Base-by-base conservation (phyloP, 2,888 invertebrate species). In the Merodon equestris region DNA sequence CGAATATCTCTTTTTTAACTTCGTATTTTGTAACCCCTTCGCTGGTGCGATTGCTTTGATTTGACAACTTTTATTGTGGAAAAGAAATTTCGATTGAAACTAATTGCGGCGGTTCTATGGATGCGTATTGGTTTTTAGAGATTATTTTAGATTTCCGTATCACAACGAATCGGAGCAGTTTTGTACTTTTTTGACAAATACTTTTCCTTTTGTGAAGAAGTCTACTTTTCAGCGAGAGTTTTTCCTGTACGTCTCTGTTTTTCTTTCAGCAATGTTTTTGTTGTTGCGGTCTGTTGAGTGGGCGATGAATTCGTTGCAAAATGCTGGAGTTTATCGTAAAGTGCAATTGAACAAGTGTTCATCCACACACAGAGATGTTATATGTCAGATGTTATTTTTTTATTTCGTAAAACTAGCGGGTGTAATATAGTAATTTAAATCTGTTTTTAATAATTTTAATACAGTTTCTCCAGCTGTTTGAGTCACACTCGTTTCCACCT, bases 231-330 rank as follows among this genome's bases (percentile, higher is more conserved):
- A 68, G 57, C 68, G 45, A 64, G 17, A 64, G 53, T 60, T 73
- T n/a, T 72, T 71, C 42, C 42, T 64, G 58, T 54, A 70, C 73
- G 68, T 68, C 68, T 79, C 67, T 73, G 77, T 74, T 73, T 79
- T 79, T 79, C 68, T 77, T 57, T 76, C 74, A 70, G 63, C 45
- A 79, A 70, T 74, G 40, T 64, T 68, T 72, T 79, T 79, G 79
- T 79, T 77, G 79, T 74, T 74, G 70, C 64, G 73, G 64, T 68
- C 63, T 73, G 68, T 79, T 79, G 79, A 79, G 79, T 79, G 74
- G 79, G 79, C 79, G 79, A 79, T 79, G 60, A 74, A 79, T 79
- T 74, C 36, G 70, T 79, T 79, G 68, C 64, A 79, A 60, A 27
- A 2, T 27, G 19, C 7, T 42, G 38, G 1, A 12, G 5, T 74